phyloP scores from a whole-genome alignment of 2,888 invertebrate genomes.

The Pocota personata region DNA sequence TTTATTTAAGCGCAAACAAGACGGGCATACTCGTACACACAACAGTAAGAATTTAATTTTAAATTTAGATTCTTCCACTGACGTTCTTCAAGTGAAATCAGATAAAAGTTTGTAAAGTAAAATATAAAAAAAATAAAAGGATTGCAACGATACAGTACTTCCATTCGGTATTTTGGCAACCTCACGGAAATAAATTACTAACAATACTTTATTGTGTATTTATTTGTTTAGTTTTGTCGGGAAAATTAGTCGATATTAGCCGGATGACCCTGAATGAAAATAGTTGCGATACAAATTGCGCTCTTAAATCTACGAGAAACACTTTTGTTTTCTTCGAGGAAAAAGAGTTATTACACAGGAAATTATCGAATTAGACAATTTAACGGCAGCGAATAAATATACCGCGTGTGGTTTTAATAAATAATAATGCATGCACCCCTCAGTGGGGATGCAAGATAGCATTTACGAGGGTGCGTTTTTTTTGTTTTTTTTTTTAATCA shows the following conservation, averaged over 20 bases:
- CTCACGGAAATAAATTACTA: conserved; percentile 43
- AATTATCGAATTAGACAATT: not conserved
- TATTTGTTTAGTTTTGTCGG: conserved; percentile 43
- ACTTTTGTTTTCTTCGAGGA: conserved; percentile 4
- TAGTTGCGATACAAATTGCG: conserved; percentile 9
- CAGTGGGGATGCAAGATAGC: too few relatives aligned
- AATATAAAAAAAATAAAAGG: conserved; percentile 47
- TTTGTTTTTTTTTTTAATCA: not conserved
- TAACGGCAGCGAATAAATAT: not conserved
- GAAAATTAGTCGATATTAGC: conserved; percentile 28
- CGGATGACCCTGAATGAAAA: conserved; percentile 44
- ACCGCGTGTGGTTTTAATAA: not conserved
- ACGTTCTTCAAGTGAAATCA: conserved; percentile 76
- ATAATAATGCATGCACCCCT: not conserved
- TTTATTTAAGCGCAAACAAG: conserved; percentile 63
- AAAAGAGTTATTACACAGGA: conserved; percentile 22
- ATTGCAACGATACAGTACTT: conserved; percentile 41
- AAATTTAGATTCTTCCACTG: conserved; percentile 70
- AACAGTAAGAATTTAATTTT: conserved; percentile 63
- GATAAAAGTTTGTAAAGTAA: conserved; percentile 78
- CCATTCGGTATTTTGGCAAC: conserved; percentile 48
- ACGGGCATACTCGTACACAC: conserved; percentile 14
- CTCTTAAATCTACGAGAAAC: not conserved
- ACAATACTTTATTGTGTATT: conserved; percentile 46
- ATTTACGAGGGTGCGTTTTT: too few relatives aligned